phyloP scores from a whole-genome alignment of 2,888 invertebrate species.

The Acleris cristana region DNA sequence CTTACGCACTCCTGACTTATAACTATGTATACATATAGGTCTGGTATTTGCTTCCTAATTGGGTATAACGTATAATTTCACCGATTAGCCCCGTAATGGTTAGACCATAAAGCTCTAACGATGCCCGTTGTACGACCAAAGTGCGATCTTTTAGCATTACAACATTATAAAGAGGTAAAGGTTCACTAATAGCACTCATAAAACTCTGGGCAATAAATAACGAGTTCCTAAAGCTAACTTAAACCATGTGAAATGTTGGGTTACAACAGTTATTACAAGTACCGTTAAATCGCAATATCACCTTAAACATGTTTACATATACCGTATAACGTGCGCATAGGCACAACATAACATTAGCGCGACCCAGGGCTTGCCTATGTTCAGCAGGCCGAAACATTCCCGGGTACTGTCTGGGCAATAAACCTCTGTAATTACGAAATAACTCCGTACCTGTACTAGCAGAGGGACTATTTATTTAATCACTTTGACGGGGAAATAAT shows the following conservation, averaged over 20 bases:
- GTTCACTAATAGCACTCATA: slow-evolving; percentile 2
- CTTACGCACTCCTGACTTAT: slow-evolving; percentile 23
- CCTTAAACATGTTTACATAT: slow-evolving; percentile 11
- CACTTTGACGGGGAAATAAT: slow-evolving; percentile 82
- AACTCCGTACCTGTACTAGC: slow-evolving; percentile 66
- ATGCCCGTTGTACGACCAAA: slow-evolving; percentile 10
- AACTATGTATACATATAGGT: background rate
- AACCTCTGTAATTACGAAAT: slow-evolving; percentile 79
- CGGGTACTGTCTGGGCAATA: slow-evolving; percentile 70
- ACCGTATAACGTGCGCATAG: slow-evolving; percentile 11
- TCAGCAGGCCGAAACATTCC: slow-evolving; percentile 67
- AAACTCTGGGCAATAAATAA: background rate
- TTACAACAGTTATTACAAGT: slow-evolving; percentile 4
- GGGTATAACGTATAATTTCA: slow-evolving; percentile 29
- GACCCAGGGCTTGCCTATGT: slow-evolving; percentile 48
- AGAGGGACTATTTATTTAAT: slow-evolving; percentile 81
- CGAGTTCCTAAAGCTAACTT: background rate
- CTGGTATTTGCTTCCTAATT: slow-evolving; percentile 27
- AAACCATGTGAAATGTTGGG: slow-evolving; percentile 9
- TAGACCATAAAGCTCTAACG: slow-evolving; percentile 21
- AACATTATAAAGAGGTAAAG: slow-evolving; percentile 4
- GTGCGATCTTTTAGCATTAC: slow-evolving; percentile 14
- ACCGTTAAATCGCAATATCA: slow-evolving; percentile 18
- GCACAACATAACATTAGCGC: slow-evolving; percentile 41
- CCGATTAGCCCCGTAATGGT: slow-evolving; percentile 18